These are phyloP conservation scores for Drosophila crucigera DNA, from an alignment of 2,888 invertebrate genomes.

Conservation along the genomic window DNA sequence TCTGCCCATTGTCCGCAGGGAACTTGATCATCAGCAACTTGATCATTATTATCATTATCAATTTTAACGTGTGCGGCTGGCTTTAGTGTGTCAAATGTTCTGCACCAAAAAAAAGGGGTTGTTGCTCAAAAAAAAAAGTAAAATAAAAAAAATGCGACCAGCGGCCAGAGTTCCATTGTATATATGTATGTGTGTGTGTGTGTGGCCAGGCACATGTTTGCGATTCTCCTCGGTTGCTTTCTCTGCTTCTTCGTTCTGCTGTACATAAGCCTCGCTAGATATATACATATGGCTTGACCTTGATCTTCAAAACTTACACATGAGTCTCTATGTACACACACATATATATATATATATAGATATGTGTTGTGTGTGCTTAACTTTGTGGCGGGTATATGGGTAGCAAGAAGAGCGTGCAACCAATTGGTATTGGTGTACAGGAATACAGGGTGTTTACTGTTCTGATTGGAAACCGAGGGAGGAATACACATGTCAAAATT, in stretches of 20 bases:
- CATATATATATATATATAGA: background rate
- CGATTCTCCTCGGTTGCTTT: constrained; percentile 22
- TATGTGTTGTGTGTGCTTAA: constrained; percentile 3
- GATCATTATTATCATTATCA: constrained; percentile 28
- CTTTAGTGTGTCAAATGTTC: constrained; percentile 73
- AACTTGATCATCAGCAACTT: constrained; percentile 28
- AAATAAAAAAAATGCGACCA: constrained; percentile 8
- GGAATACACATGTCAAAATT: too few species aligned
- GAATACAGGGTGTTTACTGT: constrained; percentile 43
- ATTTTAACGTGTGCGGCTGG: constrained; percentile 41
- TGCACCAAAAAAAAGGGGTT: constrained; percentile 61
- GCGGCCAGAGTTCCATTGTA: constrained; percentile 51
- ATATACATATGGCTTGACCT: constrained; percentile 76
- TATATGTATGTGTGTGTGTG: constrained; percentile 16
- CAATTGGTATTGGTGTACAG: constrained; percentile 22
- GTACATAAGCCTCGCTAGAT: constrained; percentile 47
- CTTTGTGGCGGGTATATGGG: constrained; percentile 3
- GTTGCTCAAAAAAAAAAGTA: constrained; percentile 15
- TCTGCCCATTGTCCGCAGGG: constrained; percentile 64
- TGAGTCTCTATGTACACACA: constrained; percentile 8
- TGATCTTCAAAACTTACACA: constrained; percentile 79
- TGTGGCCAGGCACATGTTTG: constrained; percentile 69
- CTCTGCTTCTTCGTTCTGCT: constrained; percentile 13
- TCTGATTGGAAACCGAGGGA: background rate
- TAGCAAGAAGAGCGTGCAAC: constrained; percentile 24